Percentiles rank a stretch among this genome's conserved stretches.
These are phyloP conservation scores for Montipora capricornis DNA, from an alignment of 64 coral and sea anemone genomes.

Conservation along the genomic window DNA sequence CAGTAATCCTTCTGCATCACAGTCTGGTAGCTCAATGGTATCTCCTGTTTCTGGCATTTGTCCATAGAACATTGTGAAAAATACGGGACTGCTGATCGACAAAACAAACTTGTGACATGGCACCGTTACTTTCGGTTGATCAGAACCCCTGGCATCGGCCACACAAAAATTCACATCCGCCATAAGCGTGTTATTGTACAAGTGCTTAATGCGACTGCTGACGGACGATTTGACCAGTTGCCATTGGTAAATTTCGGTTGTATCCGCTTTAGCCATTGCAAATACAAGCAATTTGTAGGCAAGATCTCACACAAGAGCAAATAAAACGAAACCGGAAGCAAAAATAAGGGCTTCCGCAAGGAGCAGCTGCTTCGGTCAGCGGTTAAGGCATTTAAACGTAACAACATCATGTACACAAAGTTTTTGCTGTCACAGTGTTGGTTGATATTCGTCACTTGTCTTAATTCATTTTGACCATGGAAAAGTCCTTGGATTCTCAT, in stretches of 20 bases:
- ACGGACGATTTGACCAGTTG: neutral
- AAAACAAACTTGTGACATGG: slow-evolving; percentile 36
- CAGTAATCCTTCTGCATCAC: slow-evolving; percentile 4
- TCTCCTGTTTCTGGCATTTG: neutral
- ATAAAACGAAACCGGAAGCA: neutral
- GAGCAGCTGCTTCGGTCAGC: neutral
- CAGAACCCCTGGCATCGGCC: neutral
- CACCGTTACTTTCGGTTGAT: neutral
- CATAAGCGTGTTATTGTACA: neutral
- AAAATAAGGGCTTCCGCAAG: neutral
- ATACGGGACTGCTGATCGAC: neutral
- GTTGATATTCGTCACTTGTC: neutral
- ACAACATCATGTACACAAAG: neutral
- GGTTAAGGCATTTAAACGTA: neutral
- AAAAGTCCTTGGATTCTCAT: slow-evolving; percentile 79
- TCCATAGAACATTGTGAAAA: slow-evolving; percentile 26
- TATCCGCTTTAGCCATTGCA: no score
- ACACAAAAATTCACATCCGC: neutral
- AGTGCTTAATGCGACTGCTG: slow-evolving; percentile 1
- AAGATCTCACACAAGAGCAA: no score
- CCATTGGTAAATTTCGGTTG: neutral
- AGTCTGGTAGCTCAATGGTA: neutral
- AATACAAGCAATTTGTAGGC: neutral
- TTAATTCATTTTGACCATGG: slow-evolving; percentile 30
- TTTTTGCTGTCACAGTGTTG: neutral